A percentile compares a stretch with the other conserved stretches of the same genome.
Evolutionary conservation across 1,140 invertebrate species (phyloP).

Genomic region (Halesus radiatus): DNA sequence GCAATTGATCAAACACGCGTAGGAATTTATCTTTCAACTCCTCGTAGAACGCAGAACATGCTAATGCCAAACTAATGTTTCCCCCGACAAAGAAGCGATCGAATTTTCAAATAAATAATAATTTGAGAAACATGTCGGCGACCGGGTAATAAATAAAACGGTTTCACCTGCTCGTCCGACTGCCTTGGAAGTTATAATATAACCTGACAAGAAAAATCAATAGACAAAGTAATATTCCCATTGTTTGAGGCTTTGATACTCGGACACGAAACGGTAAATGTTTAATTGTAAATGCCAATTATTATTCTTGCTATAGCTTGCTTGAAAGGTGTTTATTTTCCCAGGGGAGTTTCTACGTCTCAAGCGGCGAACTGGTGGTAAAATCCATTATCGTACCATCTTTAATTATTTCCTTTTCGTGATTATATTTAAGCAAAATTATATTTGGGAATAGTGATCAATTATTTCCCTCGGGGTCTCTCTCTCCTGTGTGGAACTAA

Average conservation of each 20-base stretch:
- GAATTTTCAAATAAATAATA: not conserved
- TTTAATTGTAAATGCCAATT: not conserved
- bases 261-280: not conserved
- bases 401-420: no score
- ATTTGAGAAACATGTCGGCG: no score
- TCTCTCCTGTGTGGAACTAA: no score
- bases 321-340: conserved; percentile 5
- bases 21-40: not conserved
- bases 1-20: conserved; percentile 21
- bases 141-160: no score
- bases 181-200: no score
- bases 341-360: not conserved
- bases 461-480: no score
- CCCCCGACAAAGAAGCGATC: not conserved
- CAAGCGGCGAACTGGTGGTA: no score
- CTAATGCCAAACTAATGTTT: not conserved
- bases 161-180: no score
- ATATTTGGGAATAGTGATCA: no score
- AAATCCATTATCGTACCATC: no score
- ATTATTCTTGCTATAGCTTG: not conserved
- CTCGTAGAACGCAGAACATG: not conserved
- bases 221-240: not conserved
- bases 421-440: no score
- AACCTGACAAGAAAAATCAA: not conserved
- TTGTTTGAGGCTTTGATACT: not conserved